Conservation (phyloP, 2,888 invertebrate genomes). For the Dryobota labecula region DNA sequence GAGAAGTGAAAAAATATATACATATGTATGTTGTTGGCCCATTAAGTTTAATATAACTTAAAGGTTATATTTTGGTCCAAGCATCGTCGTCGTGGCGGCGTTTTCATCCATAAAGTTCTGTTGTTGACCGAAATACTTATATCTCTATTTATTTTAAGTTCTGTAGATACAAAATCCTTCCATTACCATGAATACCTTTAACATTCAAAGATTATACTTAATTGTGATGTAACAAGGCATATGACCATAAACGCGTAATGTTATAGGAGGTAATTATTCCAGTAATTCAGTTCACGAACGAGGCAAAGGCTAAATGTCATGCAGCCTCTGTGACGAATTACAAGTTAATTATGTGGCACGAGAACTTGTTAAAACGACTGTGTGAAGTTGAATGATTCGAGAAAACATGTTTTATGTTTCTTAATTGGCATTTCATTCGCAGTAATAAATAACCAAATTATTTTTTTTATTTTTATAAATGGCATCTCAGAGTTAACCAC, state of each 20-base stretch:
- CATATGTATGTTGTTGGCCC: no score
- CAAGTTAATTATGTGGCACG: constrained; percentile 45
- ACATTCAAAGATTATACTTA: constrained; percentile 49
- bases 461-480: no score
- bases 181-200: constrained; percentile 15
- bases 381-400: constrained; percentile 3
- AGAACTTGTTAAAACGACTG: constrained; percentile 24
- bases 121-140: no score
- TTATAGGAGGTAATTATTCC: constrained; percentile 56
- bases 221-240: constrained; percentile 45
- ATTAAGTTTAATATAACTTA: no score
- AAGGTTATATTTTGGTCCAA: no score
- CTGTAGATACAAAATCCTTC: no score
- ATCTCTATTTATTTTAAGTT: neutral
- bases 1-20: no score
- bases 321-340: constrained; percentile 50
- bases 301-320: constrained; percentile 59
- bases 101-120: no score
- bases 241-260: constrained; percentile 41
- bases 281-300: constrained; percentile 64
- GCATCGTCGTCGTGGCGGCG: no score
- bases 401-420: constrained; percentile 10
- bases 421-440: constrained; percentile 26
- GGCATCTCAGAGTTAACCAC: no score
- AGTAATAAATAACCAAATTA: no score